These are phyloP conservation scores for Caenorhabditis imperialis DNA, from an alignment of 2,888 invertebrate genomes.

Conservation along the genomic window DNA sequence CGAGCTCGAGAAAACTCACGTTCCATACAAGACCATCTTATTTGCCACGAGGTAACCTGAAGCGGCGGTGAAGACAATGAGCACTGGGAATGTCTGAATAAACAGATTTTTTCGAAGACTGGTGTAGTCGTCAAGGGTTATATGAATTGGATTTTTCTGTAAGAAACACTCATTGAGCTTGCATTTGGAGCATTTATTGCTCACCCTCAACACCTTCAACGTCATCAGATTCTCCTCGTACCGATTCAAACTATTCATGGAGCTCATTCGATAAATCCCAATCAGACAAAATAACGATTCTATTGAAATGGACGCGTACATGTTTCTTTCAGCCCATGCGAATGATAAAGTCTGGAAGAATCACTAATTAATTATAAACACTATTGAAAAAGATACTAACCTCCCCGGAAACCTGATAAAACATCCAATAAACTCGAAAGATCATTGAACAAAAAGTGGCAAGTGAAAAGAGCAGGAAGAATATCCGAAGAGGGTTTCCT, in stretches of 20 bases:
- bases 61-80: too few species aligned
- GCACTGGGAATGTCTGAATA: too few species aligned
- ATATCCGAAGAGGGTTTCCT: conserved; percentile 1
- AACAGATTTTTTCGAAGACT: too few species aligned
- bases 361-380: background rate
- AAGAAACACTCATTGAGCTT: too few species aligned
- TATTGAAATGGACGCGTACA: conserved; percentile 31
- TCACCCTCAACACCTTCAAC: conserved; percentile 18
- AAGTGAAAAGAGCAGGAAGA: background rate
- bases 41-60: too few species aligned
- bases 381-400: background rate
- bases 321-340: conserved; percentile 28
- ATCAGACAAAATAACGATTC: conserved; percentile 37
- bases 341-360: conserved; percentile 22
- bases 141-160: too few species aligned
- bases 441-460: conserved; percentile 22
- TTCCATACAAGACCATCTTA: too few species aligned
- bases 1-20: too few species aligned
- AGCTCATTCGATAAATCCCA: conserved; percentile 14
- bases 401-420: conserved; percentile 4
- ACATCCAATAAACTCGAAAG: conserved; percentile 22
- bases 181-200: background rate
- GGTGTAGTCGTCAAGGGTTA: too few species aligned
- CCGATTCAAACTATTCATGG: conserved; percentile 1
- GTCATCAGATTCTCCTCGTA: conserved; percentile 6